These are phyloP conservation scores for Bergia puertoricense DNA, from an alignment of 92 coral and sea anemone genomes.

Conservation along the genomic window DNA sequence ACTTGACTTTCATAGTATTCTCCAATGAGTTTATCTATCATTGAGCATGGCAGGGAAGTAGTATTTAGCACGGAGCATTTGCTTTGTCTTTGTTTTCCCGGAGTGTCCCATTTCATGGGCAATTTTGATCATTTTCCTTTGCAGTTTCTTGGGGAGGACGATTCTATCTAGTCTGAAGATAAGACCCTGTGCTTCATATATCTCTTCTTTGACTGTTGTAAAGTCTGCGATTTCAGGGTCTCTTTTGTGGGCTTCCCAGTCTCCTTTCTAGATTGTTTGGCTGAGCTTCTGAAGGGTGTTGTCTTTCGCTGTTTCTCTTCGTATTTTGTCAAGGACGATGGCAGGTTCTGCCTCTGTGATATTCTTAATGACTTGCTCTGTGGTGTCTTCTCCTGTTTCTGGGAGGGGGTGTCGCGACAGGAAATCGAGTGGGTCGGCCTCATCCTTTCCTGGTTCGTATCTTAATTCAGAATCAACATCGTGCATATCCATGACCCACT, in stretches of 20 bases:
- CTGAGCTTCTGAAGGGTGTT: no score
- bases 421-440: slow-evolving; percentile 10
- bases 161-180: no score
- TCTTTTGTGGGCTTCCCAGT: no score
- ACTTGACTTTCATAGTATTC: slow-evolving; percentile 43
- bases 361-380: neutral
- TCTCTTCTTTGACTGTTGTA: no score
- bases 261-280: no score
- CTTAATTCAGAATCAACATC: no score
- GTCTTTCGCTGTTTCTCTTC: neutral
- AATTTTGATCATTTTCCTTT: slow-evolving; percentile 28
- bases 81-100: slow-evolving; percentile 47
- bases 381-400: neutral
- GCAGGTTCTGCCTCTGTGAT: slow-evolving; percentile 20
- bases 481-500: no score
- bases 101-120: slow-evolving; percentile 39
- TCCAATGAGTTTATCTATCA: neutral
- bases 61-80: neutral
- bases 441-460: no score
- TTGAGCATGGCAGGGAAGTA: slow-evolving; percentile 6
- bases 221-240: no score
- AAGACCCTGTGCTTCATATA: no score
- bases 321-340: slow-evolving; percentile 26
- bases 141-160: slow-evolving; percentile 12
- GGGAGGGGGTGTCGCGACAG: slow-evolving; percentile 45